Base-by-base conservation (phyloP, 1,140 invertebrate species). In the Hypsibius dujardini region DNA sequence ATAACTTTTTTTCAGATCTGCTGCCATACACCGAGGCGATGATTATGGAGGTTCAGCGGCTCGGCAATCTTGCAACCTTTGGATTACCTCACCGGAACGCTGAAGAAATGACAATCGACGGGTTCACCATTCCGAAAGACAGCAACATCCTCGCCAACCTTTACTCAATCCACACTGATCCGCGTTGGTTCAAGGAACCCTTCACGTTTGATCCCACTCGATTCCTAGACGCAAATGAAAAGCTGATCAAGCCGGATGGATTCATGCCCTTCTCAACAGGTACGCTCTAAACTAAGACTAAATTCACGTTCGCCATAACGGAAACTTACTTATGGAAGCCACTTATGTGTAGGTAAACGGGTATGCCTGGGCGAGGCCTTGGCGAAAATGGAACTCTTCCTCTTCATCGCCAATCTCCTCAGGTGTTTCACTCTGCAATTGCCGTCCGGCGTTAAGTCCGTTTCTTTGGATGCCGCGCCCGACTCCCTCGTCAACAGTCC, bases 121-220 rank as follows among this genome's bases (percentile, higher is more conserved):
- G 62, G 7, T 76, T 73, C 69, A 69, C 70, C 56, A 47, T 77
- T 45, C 74, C 75, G 46, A 74, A 75, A 70, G 74, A 71, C 42
- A 76, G 75, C 2, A 73, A 74, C 28, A 73, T 78, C 1, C 15
- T 76, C 1, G 70, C 74, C 7, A 78, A 77, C 73, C 72, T 76
- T 46, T 76, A 73, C 72, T 74, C 74, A 1, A 46, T 74, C 3
- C 76, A 76, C 67, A 59, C 59, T 7, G 76, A 78, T 71, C 73
- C 73, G 0, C 47, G 72, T 0, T 59, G 73, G 46, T 78, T 76
- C 76, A 47, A 59, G 28, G 72, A 78, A 2, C 74, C 74, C 1
- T 73, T 74, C 7, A 70, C 71, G 40, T 77, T 78, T 70, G 45
- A 74, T 7, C 77, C 77, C 2, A 72, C 75, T 7, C 72, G 76